Evolutionary conservation across 92 coral and sea anemone genomes (phyloP).

Genomic region (Micromussa lordhowensis): DNA sequence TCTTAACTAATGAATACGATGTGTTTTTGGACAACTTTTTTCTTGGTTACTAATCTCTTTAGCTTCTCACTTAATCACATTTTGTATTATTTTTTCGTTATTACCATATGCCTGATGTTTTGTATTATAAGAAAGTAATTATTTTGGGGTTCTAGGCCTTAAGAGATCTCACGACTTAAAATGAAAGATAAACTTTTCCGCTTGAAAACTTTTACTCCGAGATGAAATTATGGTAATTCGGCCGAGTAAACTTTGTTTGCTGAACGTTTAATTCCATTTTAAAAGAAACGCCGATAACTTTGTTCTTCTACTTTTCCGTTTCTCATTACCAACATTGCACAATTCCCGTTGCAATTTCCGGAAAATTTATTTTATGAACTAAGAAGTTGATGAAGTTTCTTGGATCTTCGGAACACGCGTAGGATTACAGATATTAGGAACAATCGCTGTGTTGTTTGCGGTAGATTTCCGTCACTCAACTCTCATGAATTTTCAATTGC

Average conservation of each 20-base stretch:
- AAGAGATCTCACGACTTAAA: not conserved
- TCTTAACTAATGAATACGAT: not conserved
- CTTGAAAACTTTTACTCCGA: not conserved
- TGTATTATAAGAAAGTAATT: not conserved
- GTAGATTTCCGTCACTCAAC: conserved; percentile 37
- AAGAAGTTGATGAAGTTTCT: not conserved
- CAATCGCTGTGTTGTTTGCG: conserved; percentile 25
- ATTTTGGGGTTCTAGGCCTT: not conserved
- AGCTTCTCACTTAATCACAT: not conserved
- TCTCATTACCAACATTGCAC: not conserved
- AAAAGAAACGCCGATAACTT: not conserved
- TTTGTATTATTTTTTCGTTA: not conserved
- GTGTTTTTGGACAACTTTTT: not conserved
- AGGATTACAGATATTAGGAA: conserved; percentile 22
- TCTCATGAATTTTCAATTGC: conserved; percentile 50
- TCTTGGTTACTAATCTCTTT: not conserved
- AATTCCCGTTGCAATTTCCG: conserved; percentile 9
- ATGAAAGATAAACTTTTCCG: not conserved
- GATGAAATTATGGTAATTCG: not conserved
- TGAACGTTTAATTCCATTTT: not conserved
- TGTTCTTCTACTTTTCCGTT: not conserved
- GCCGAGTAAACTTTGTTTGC: not conserved
- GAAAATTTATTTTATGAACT: not conserved
- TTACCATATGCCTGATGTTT: not conserved
- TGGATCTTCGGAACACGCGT: not conserved